Base-by-base conservation (phyloP, 2,888 invertebrate species). In the Melitaea athalia region DNA sequence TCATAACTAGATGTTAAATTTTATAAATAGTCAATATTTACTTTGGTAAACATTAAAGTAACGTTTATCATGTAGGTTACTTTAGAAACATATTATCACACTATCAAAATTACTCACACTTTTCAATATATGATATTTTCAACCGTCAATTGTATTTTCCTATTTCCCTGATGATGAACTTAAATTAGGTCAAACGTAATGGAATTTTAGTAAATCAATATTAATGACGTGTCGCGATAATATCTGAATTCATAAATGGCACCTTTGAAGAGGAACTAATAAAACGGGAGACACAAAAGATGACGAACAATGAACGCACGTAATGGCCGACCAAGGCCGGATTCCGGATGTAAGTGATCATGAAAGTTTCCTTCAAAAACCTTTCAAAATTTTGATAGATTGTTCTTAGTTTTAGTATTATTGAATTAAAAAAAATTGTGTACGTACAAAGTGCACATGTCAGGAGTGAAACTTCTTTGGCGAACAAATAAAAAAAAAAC, bases 231-330 rank as follows among this genome's bases (percentile, higher is more conserved):
- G 47, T 38, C 50, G 24, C 33, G 17, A 10, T 67, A 62, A 64
- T 42, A 14, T 64, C 72, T 59, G 61, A 57, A 52, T 11, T 50
- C 52, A 15, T 60, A 68, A 73, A 69, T 42, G 31, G 33, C 62
- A 31, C 69, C 68, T 71, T 71, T 69, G 63, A 73, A 74, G 78
- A 79, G 80, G 83, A 85, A 84, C 82, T 83, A 87, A 87, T 86
- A 85, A 85, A 86, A 84, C 75, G 71, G 67, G 75, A 69, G 74
- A 77, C 78, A 85, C 81, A 84, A 84, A 83, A 81, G 81, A 79
- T 74, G 72, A 74, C 74, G 79, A 77, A 85, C 85, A 86, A 84
- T 81, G 78, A 79, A 71, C 75, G 75, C 80, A 75, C 79, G 81
- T 83, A 83, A 83, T 80, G 79, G 79, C 76, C 74, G 72, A 78